Evolutionary conservation across 2,888 invertebrate species (phyloP).

Genomic region (Xylota sylvarum): DNA sequence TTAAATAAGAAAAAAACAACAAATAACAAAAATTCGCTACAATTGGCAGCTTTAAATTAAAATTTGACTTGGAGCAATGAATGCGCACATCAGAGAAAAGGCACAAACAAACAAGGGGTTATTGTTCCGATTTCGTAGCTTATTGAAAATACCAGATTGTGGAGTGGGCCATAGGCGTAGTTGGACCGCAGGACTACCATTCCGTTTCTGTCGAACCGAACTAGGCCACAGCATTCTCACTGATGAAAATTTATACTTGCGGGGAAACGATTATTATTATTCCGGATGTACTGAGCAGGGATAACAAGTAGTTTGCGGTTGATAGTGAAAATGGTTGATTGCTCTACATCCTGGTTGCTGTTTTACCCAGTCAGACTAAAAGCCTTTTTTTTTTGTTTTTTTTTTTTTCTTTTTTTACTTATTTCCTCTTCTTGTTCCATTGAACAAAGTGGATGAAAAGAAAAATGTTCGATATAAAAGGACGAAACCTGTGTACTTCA

Average conservation of each 20-base stretch:
- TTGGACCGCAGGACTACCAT: constrained; percentile 16
- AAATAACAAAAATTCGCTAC: constrained; percentile 23
- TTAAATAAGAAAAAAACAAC: constrained; percentile 22
- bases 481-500: constrained; percentile 5
- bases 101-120: constrained; percentile 45
- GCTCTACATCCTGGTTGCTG: constrained; percentile 39
- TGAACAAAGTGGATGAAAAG: constrained; percentile 26
- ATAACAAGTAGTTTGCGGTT: constrained; percentile 49
- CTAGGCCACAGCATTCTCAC: constrained; percentile 57
- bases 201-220: constrained; percentile 29
- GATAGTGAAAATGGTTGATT: constrained; percentile 62
- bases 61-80: constrained; percentile 58
- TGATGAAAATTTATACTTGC: constrained; percentile 58
- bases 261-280: constrained; percentile 62
- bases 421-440: constrained; percentile 31
- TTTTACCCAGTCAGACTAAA: constrained; percentile 23
- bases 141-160: constrained; percentile 50
- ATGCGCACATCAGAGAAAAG: constrained; percentile 16
- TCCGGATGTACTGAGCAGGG: constrained; percentile 40
- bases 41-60: constrained; percentile 67
- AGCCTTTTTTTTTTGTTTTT: background rate
- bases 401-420: background rate
- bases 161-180: constrained; percentile 7
- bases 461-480: constrained; percentile 27
- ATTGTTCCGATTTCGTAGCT: constrained; percentile 62